Evolutionary conservation across 2,888 invertebrate species (phyloP), one percentile per base, ranked within the genome.

Genomic region (Eilema griseolum): DNA sequence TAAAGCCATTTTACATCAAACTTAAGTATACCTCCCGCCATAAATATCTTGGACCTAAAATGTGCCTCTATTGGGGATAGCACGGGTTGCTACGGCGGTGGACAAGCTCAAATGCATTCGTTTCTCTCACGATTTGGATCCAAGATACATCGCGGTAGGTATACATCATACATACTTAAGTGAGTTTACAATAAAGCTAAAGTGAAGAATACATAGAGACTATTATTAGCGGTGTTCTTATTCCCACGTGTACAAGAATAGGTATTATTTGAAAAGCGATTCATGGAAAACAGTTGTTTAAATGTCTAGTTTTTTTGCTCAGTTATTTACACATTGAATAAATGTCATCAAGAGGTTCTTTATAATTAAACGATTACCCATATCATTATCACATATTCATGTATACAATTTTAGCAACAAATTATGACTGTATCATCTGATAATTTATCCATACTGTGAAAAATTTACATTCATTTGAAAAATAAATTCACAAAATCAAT

Each of bases 171-270:
- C 11, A 8, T n/a, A 46, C 33, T 11, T 10, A 37, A 14, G 24
- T 57, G 2, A 3, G 0, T 57, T 23, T 57, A 24, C 24, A 24
- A 57, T 3, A 12, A 59, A 23, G 57, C 16, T 46, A 65, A 52
- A 61, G 12, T 24, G 52, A 61, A 52, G 16, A 65, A 33, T 61
- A n/a, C 20, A 59, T 41, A 3, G 1, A 57, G 24, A 41, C 64
- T 31, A 37, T 20, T 5, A 41, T 52, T 52, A 52, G 31, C 10
- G 20, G 56, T 61, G 37, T 12, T 61, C 8, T 61, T 61, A 52
- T 70, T 70, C 69, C 26, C 69, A 66, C 66, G 66, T 26, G 62
- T 41, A 23, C 28, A 61, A 61, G 52, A 67, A 28, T 12, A 52
- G 52, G 52, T 28, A 33, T 33, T 31, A 33, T 61, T 31, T 11